phyloP scores from a whole-genome alignment of 2,113 vertebrate species.

The Melanerpes aurifrons region DNA sequence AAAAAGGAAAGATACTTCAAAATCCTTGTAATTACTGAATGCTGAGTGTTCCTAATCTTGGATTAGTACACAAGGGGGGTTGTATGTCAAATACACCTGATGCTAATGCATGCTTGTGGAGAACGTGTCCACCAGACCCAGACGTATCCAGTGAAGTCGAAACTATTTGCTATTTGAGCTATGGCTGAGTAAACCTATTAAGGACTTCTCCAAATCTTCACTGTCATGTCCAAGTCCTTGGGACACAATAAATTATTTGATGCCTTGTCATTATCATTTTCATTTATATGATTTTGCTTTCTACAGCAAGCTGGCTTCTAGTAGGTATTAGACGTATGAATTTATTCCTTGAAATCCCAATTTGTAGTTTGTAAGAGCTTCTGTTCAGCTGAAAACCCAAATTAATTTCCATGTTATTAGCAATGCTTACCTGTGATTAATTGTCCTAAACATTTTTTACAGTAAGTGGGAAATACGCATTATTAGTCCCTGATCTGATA shows the following conservation, averaged over 20 bases:
- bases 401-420: conserved; percentile 1
- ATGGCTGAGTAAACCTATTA: conserved; percentile 4
- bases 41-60: neutral
- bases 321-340: neutral
- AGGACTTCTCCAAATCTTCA: neutral
- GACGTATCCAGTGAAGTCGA: neutral
- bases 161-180: neutral
- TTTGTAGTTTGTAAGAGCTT: neutral
- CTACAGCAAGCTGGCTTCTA: neutral
- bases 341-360: neutral
- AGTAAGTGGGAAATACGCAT: neutral
- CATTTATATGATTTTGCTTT: neutral
- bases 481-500: neutral
- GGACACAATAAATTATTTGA: neutral
- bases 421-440: neutral
- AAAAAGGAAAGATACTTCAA: neutral
- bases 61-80: neutral
- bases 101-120: neutral
- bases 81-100: neutral
- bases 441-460: conserved; percentile 7
- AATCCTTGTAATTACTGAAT: neutral
- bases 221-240: neutral
- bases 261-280: neutral
- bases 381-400: neutral
- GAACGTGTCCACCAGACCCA: neutral